A percentile compares a stretch with the other conserved stretches of the same genome.
These are phyloP conservation scores for Hermetia illucens DNA, from an alignment of 1,140 invertebrate species.

Conservation along the genomic window DNA sequence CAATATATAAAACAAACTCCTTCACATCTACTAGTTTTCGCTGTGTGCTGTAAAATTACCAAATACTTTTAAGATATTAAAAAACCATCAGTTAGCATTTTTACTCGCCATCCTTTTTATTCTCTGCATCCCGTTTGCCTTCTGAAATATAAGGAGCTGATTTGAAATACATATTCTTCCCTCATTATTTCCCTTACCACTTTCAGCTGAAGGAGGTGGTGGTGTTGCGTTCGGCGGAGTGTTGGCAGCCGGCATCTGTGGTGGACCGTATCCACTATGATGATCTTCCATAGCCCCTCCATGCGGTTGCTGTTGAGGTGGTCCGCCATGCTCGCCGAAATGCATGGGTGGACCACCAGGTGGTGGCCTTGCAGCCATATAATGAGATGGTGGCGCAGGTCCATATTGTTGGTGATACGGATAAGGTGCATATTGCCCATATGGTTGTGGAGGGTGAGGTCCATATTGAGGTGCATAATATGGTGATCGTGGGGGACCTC, in stretches of 20 bases:
- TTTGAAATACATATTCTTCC: background rate
- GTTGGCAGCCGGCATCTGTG: slow-evolving; percentile 1
- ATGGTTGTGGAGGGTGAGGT: slow-evolving; percentile 42
- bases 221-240: background rate
- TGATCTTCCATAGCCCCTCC: slow-evolving; percentile 2
- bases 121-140: background rate
- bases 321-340: slow-evolving; percentile 9
- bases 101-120: slow-evolving; percentile 2
- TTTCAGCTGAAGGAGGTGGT: slow-evolving; percentile 2
- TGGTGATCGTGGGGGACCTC: slow-evolving; percentile 42
- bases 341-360: slow-evolving; percentile 10
- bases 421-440: slow-evolving; percentile 37
- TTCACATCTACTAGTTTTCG: too few relatives aligned
- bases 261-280: slow-evolving; percentile 7
- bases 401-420: slow-evolving; percentile 49
- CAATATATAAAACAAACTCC: too few relatives aligned
- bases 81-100: too few relatives aligned
- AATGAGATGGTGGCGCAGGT: slow-evolving; percentile 33
- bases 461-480: slow-evolving; percentile 48
- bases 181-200: too few relatives aligned
- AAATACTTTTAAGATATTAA: too few relatives aligned
- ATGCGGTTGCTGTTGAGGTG: slow-evolving; percentile 2
- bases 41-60: too few relatives aligned
- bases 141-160: background rate
- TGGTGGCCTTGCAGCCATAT: slow-evolving; percentile 14